phyloP scores from a whole-genome alignment of 2,797 vertebrate genomes.

The Sebastes elongatus region DNA sequence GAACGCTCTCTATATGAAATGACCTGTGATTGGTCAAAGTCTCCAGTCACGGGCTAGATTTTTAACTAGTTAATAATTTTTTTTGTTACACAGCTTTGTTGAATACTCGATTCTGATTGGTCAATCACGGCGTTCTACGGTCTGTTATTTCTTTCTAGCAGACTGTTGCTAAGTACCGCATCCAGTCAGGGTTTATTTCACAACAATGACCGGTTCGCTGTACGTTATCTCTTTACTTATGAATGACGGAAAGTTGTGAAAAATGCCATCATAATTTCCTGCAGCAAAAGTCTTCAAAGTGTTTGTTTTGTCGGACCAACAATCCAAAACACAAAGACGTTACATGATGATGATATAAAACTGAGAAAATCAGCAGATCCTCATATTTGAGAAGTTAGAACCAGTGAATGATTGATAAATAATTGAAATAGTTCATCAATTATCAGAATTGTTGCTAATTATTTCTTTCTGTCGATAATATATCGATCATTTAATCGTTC shows the following conservation, averaged over 20 bases:
- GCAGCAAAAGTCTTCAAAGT: neutral
- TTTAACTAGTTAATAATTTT: neutral
- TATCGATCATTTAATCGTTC: neutral
- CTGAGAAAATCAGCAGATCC: neutral
- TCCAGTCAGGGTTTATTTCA: too few relatives aligned
- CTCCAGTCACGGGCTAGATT: too few relatives aligned
- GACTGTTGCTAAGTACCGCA: too few relatives aligned
- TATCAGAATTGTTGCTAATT: neutral
- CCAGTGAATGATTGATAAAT: neutral
- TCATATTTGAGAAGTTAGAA: neutral
- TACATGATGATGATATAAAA: neutral
- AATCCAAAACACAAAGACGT: neutral
- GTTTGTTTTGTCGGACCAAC: neutral
- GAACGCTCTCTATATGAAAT: too few relatives aligned
- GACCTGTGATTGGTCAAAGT: too few relatives aligned
- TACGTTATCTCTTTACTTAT: too few relatives aligned
- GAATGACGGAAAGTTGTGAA: neutral
- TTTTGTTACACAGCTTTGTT: too few relatives aligned
- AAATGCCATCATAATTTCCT: neutral
- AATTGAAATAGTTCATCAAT: neutral
- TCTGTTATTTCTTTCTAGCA: too few relatives aligned
- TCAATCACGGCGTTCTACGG: too few relatives aligned
- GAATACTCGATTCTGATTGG: too few relatives aligned
- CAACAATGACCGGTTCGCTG: too few relatives aligned
- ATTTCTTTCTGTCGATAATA: neutral